Percentiles rank a stretch among this genome's conserved stretches.
Conservation (phyloP, 2,113 vertebrate genomes). For the Cyphomyrus plagiostoma region DNA sequence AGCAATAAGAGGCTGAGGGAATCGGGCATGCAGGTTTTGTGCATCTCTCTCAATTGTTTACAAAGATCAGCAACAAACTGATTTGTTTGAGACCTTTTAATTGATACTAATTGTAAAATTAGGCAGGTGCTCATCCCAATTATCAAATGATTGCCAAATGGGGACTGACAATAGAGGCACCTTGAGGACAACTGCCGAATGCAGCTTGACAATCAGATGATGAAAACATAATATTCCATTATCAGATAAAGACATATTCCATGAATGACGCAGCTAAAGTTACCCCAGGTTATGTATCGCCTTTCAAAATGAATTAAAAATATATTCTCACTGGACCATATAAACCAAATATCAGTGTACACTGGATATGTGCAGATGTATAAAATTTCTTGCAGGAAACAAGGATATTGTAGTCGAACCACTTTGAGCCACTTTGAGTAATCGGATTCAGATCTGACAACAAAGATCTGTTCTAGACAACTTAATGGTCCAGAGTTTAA, state of each 20-base stretch:
- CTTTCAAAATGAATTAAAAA: neutral
- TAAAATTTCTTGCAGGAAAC: neutral
- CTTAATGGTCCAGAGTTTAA: neutral
- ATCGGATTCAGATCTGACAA: conserved; percentile 7
- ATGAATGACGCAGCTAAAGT: neutral
- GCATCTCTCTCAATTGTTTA: neutral
- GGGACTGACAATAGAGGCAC: neutral
- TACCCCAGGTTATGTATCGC: neutral
- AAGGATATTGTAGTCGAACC: neutral
- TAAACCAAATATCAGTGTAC: neutral
- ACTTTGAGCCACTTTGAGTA: neutral
- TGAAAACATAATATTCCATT: neutral
- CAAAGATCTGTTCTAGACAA: neutral
- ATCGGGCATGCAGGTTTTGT: neutral
- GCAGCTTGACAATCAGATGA: neutral
- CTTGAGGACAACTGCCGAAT: neutral
- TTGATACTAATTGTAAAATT: neutral
- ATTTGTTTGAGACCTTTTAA: neutral
- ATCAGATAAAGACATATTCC: neutral
- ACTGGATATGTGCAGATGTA: conserved; percentile 3
- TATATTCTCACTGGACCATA: neutral
- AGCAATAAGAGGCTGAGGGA: neutral
- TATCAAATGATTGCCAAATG: neutral
- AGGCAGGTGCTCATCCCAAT: neutral
- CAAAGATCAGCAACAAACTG: neutral